Conservation (phyloP, 2,888 invertebrate genomes). For the Tenthredo amoena region DNA sequence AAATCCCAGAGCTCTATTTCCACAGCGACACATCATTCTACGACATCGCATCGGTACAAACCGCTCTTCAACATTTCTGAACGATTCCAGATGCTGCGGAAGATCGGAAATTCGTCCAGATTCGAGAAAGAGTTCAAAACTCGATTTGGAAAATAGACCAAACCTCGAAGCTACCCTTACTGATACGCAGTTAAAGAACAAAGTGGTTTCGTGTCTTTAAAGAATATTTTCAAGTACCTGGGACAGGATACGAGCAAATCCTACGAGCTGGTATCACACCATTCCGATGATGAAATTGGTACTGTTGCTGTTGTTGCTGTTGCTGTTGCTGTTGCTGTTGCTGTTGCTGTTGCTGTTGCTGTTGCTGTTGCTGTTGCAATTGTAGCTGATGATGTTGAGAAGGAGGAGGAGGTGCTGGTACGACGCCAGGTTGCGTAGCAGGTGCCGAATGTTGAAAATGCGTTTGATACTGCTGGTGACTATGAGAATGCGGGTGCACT, state of each 20-base stretch:
- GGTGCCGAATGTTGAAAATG: conserved; percentile 52
- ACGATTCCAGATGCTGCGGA: too few relatives aligned
- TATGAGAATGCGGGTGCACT: conserved; percentile 64
- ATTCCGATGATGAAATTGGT: conserved; percentile 56
- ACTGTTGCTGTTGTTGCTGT: conserved; percentile 61
- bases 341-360: conserved; percentile 59
- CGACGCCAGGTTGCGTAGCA: neutral
- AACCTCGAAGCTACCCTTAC: too few relatives aligned
- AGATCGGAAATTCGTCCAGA: too few relatives aligned
- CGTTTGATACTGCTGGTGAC: conserved; percentile 64
- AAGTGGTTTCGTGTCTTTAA: neutral
- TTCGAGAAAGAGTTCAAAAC: too few relatives aligned
- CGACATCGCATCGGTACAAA: too few relatives aligned
- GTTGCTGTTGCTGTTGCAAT: conserved; percentile 55
- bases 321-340: conserved; percentile 56
- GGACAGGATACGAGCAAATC: conserved; percentile 41
- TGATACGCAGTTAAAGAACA: neutral
- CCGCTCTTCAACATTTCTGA: too few relatives aligned
- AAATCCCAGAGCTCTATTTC: too few relatives aligned
- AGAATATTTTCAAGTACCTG: conserved; percentile 23
- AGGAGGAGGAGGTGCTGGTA: neutral
- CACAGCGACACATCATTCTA: too few relatives aligned
- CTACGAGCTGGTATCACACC: conserved; percentile 17
- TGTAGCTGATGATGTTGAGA: conserved; percentile 53
- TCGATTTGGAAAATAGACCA: too few relatives aligned